A percentile compares a stretch with the other conserved stretches of the same genome.
phyloP scores from a whole-genome alignment of 2,113 vertebrate genomes.

The Pagrus major region DNA sequence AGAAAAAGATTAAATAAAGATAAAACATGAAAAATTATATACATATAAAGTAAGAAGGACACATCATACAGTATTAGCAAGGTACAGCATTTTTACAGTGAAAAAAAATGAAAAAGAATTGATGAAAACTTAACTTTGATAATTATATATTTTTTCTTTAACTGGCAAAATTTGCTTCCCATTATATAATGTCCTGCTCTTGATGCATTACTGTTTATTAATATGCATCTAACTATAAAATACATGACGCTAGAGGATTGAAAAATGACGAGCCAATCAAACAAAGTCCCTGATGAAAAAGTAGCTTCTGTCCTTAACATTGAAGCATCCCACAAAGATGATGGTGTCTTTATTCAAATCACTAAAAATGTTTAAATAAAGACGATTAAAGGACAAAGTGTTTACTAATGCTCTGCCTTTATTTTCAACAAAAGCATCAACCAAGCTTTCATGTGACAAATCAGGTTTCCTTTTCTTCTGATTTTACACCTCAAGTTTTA shows the following conservation, averaged over 20 bases:
- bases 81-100: no score
- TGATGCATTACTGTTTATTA: neutral
- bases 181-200: neutral
- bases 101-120: no score
- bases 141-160: no score
- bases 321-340: neutral
- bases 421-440: slow-evolving; percentile 54
- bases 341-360: slow-evolving; percentile 7
- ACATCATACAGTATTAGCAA: no score
- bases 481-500: slow-evolving; percentile 33
- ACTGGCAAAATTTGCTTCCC: no score
- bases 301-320: neutral
- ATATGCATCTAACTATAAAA: neutral
- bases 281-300: neutral
- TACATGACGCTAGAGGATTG: neutral
- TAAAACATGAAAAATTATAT: no score
- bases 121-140: no score
- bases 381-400: neutral
- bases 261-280: neutral
- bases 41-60: no score
- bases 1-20: no score
- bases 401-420: slow-evolving; percentile 38
- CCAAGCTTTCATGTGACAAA: slow-evolving; percentile 30
- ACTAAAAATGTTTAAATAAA: slow-evolving; percentile 14
- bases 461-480: slow-evolving; percentile 6